Conservation (phyloP, 2,888 invertebrate genomes). For the Dioctria linearis region DNA sequence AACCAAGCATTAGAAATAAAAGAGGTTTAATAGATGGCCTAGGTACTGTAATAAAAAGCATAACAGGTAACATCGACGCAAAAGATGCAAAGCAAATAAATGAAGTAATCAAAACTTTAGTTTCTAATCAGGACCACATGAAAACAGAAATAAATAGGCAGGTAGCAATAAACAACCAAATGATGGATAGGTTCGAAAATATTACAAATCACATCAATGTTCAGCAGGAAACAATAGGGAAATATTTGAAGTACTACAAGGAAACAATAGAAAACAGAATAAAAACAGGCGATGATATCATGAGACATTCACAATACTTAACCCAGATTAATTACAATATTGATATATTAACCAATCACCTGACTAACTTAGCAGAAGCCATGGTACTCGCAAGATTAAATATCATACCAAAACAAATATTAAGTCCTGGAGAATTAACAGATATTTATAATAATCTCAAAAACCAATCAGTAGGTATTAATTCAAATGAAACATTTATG, state of each 20-base stretch:
- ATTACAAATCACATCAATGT: slow-evolving; percentile 58
- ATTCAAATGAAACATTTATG: slow-evolving; percentile 57
- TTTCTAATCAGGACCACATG: slow-evolving; percentile 30
- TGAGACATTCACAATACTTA: slow-evolving; percentile 49
- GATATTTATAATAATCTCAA: slow-evolving; percentile 51
- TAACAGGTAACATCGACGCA: slow-evolving; percentile 49
- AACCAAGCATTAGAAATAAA: slow-evolving; percentile 14
- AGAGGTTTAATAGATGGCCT: slow-evolving; percentile 39
- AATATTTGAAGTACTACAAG: too few relatives aligned
- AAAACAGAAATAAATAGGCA: slow-evolving; percentile 50
- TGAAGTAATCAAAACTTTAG: slow-evolving; percentile 33
- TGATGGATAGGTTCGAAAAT: slow-evolving; percentile 57
- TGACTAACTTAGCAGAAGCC: slow-evolving; percentile 55
- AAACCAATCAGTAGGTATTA: slow-evolving; percentile 50
- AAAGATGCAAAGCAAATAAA: slow-evolving; percentile 35
- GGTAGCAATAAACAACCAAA: slow-evolving; percentile 52
- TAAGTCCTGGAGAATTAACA: slow-evolving; percentile 55
- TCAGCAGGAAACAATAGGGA: slow-evolving; percentile 54
- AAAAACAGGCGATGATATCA: too few relatives aligned
- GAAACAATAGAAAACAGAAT: too few relatives aligned
- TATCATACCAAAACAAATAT: slow-evolving; percentile 57
- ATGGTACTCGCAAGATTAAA: slow-evolving; percentile 57
- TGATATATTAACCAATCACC: slow-evolving; percentile 55
- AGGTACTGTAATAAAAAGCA: slow-evolving; percentile 47
- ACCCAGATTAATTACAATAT: slow-evolving; percentile 56